Evolutionary conservation across 2,113 vertebrate species (phyloP).

Genomic region (Paradisaea rubra): DNA sequence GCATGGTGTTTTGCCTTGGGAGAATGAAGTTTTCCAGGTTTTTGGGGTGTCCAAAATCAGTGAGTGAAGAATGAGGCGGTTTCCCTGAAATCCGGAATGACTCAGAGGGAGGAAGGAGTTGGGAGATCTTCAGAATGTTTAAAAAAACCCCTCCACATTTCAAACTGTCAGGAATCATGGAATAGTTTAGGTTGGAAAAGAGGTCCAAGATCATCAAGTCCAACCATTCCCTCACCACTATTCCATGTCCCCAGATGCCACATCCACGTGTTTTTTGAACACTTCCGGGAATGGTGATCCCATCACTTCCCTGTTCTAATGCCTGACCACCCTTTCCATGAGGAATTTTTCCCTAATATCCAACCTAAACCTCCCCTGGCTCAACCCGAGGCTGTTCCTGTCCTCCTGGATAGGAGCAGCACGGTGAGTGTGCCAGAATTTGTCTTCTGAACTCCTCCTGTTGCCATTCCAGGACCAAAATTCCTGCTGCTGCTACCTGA

Average conservation of each 20-base stretch:
- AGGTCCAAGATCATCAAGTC: accelerated
- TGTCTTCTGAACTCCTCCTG: not conserved
- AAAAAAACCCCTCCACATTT: not conserved
- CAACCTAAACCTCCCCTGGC: not conserved
- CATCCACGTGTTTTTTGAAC: accelerated
- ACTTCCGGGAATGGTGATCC: not conserved
- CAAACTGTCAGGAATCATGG: not conserved
- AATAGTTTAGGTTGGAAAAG: not conserved
- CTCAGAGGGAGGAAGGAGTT: not conserved
- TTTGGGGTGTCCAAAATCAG: not conserved
- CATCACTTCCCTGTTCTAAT: too few relatives aligned
- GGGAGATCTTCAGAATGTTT: not conserved
- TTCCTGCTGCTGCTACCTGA: not conserved
- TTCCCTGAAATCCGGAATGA: not conserved
- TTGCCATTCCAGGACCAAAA: not conserved
- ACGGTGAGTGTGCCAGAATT: accelerated
- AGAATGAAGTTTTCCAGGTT: not conserved
- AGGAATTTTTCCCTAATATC: not conserved
- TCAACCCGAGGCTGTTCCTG: not conserved
- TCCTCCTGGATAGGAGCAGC: not conserved
- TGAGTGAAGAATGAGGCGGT: not conserved
- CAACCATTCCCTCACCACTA: not conserved
- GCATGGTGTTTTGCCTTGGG: not conserved
- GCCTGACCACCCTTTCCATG: not conserved
- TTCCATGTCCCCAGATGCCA: accelerated